These are phyloP conservation scores for Thereva unica DNA, from an alignment of 2,888 invertebrate species.

Conservation along the genomic window DNA sequence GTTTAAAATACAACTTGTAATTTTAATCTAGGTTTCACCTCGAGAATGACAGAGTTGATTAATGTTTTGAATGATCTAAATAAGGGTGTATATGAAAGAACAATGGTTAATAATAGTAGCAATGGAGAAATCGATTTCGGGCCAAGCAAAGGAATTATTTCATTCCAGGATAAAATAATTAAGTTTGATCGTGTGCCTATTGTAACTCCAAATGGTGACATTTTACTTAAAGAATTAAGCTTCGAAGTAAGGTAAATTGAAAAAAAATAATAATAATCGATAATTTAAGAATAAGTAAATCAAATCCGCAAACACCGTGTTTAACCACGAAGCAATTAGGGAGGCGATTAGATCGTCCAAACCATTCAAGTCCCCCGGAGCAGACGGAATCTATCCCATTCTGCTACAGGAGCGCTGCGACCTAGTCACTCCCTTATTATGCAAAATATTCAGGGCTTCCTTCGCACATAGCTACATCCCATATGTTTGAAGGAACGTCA, in stretches of 20 bases:
- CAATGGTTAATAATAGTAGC: constrained; percentile 60
- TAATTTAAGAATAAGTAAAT: too few species aligned
- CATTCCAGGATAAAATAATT: constrained; percentile 86
- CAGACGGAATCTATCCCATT: too few species aligned
- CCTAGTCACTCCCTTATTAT: too few species aligned
- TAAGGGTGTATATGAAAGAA: constrained; percentile 70
- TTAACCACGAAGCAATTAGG: too few species aligned
- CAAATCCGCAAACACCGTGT: too few species aligned
- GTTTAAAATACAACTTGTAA: not conserved
- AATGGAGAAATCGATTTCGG: constrained; percentile 56
- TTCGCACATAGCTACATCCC: too few species aligned
- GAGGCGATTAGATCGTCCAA: too few species aligned
- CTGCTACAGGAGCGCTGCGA: too few species aligned
- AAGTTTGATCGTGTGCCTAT: constrained; percentile 92
- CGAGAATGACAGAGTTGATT: constrained; percentile 87
- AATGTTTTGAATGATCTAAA: constrained; percentile 83
- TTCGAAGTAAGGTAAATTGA: constrained; percentile 79
- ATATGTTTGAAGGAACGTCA: too few species aligned
- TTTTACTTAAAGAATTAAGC: constrained; percentile 83
- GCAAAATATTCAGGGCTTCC: too few species aligned
- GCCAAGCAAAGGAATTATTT: constrained; percentile 78
- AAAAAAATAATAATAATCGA: not conserved
- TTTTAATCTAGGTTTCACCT: constrained; percentile 67
- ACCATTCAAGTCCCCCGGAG: too few species aligned
- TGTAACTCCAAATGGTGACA: constrained; percentile 96